Evolutionary conservation across 2,797 vertebrate species (phyloP), one percentile per base, ranked within the genome.

Genomic region (Etheostoma perlongum): DNA sequence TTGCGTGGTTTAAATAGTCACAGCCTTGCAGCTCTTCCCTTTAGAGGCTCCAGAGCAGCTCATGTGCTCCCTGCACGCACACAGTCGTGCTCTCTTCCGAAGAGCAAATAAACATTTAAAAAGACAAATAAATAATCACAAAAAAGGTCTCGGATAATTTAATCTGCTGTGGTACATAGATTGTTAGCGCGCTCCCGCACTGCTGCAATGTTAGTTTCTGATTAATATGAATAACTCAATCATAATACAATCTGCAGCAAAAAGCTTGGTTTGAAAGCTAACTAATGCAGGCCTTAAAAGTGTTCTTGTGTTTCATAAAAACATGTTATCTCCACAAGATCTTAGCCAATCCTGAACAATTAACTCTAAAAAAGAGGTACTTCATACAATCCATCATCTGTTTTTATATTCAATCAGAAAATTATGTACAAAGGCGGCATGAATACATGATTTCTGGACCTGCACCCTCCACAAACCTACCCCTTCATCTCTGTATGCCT

Each of bases 71-170:
- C 69, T 81, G 69, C 74, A 70, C 82, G 81, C 61, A 60, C 70
- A 76, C 46, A 78, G 59, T 69, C 61, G 13, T 67, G 81, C 84
- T 79, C 83, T 82, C 72, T 67, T 63, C 61, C 30, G 12, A 81
- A 87, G 81, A 91, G 89, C 86, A 91, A 88, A 91, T 86, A 91
- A 78, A 94, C 81, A 88, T 85, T 92, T 76, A 86, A 92, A 93
- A 93, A 89, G 88, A 90, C 86, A 92, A 95, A 95, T 95, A 95
- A 95, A 95, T 94, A 93, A 92, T 90, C 90, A 91, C 78, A 91
- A 81, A 87, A 40, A 81, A 82, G 16, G 48, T 87, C 59, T 87
- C 12, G 51, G 82, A 83, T 92, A 47, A 67, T 81, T 84, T 83
- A 70, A 81, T 90, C 87, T 87, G 78, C 63, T 70, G 57, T 47